Evolutionary conservation across 2,888 invertebrate genomes (phyloP), one percentile per base, ranked within the genome.

Genomic region (Andrena praecox): DNA sequence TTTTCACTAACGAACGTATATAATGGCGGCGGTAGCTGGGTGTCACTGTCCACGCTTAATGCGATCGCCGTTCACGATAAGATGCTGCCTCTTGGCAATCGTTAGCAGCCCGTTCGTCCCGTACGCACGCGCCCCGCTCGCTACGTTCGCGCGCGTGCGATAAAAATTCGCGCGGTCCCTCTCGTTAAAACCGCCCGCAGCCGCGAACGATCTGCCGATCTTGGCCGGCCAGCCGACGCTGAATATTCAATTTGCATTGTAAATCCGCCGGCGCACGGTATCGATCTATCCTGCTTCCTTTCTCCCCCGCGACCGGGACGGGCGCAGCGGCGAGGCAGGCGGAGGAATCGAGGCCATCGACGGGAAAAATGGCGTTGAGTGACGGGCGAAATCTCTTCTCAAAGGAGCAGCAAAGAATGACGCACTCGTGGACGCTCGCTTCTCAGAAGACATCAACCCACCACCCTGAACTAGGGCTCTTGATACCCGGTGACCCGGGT

Each of bases 1-100:
- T 93, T 92, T 92, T 92, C 92, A 90, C 92, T 93, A 93, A 93
- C 92, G 93, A 93, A 93, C 91, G 88, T 90, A 87, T 86, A 88
- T 87, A 78, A 72, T 54, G 76, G 56, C 60, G 35, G 56, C 74
- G 79, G 87, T 56, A 82, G 85, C 89, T 89, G 90, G 92, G 91
- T 91, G 92, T 91, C 91, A 91, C 91, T 91, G 93, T 92, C 91
- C 90, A 91, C 91, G 87, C 84, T 87, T 93, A 92, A 92, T 93
- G 93, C 90, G 92, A 93, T 92, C 91, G 91, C 89, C 91, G 89
- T 89, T 90, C 88, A 82, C 89, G 93, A 93, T 93, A 93, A 92
- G 91, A 90, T 89, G 89, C 87, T 86, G 87, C 85, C 89, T 87
- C 89, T 89, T 84, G 90, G 91, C 91, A 91, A 93, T 93, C 92